Conservation (phyloP, 1,140 invertebrate species). For the Tetramorium parvispinum region DNA sequence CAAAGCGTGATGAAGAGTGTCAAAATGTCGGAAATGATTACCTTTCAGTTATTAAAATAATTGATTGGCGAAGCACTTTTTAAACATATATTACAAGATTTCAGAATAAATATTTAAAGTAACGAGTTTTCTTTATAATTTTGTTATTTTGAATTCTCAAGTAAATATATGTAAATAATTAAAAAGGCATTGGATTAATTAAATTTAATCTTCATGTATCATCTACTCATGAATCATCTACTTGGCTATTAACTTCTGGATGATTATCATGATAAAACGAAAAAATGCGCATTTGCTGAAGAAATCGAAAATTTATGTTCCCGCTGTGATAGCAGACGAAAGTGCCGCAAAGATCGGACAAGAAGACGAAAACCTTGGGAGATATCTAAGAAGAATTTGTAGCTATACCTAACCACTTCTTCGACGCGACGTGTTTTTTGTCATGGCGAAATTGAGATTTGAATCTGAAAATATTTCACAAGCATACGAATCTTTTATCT, state of each 20-base stretch:
- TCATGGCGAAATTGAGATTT: slow-evolving; percentile 1
- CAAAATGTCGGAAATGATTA: slow-evolving; percentile 13
- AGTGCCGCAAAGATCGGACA: slow-evolving; percentile 50
- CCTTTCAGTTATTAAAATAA: background rate
- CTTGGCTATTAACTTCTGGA: slow-evolving; percentile 32
- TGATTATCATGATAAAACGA: slow-evolving; percentile 9
- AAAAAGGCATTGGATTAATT: background rate
- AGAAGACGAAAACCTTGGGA: slow-evolving; percentile 24
- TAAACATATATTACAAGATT: background rate
- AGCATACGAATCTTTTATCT: background rate
- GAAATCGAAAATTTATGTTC: slow-evolving; percentile 59
- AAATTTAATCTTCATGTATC: slow-evolving; percentile 2
- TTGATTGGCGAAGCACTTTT: background rate
- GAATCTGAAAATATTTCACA: background rate
- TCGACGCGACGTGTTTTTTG: slow-evolving; percentile 33
- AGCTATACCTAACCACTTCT: slow-evolving; percentile 18
- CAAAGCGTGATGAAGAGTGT: background rate
- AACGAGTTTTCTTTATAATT: background rate
- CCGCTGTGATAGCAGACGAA: slow-evolving; percentile 38
- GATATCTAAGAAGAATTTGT: slow-evolving; percentile 55
- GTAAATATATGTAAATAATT: slow-evolving; percentile 3
- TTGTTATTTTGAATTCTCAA: background rate
- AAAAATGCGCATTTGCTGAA: slow-evolving; percentile 22
- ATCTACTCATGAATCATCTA: background rate
- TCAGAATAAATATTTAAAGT: background rate